These are phyloP conservation scores for Euplexia lucipara DNA, from an alignment of 2,888 invertebrate genomes.

Conservation along the genomic window DNA sequence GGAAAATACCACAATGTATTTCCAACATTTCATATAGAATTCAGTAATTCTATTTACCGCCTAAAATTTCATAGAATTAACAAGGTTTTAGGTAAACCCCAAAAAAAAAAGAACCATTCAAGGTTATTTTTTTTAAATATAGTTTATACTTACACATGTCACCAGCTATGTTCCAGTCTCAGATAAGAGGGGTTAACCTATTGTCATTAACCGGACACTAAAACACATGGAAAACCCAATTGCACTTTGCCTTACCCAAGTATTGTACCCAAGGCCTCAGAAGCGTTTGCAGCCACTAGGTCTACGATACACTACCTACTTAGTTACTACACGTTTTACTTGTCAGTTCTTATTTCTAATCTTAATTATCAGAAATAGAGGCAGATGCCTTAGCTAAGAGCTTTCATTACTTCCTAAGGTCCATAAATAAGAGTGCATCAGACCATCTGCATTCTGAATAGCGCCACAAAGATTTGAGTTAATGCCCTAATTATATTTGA, in stretches of 20 bases:
- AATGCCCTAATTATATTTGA: slow-evolving; percentile 1
- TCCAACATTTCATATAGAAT: slow-evolving; percentile 1
- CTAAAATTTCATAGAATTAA: background rate
- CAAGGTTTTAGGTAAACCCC: background rate
- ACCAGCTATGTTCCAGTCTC: no score
- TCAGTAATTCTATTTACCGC: slow-evolving; percentile 7
- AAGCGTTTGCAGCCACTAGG: no score
- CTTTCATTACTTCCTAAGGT: background rate
- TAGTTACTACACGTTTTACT: background rate
- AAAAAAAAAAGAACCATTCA: no score
- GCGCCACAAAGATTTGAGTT: background rate
- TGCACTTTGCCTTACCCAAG: no score
- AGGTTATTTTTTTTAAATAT: no score
- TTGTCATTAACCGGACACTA: no score
- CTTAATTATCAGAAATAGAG: background rate
- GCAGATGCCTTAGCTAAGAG: background rate
- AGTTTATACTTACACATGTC: no score
- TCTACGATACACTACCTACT: background rate
- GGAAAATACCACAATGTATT: slow-evolving; percentile 11
- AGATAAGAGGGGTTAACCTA: no score
- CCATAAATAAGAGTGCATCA: slow-evolving; percentile 4
- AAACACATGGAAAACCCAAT: no score
- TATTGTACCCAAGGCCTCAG: no score
- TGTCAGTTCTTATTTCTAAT: background rate
- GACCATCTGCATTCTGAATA: background rate